Evolutionary conservation across 2,888 invertebrate genomes (phyloP).

Genomic region (Steinernema hermaphroditum): DNA sequence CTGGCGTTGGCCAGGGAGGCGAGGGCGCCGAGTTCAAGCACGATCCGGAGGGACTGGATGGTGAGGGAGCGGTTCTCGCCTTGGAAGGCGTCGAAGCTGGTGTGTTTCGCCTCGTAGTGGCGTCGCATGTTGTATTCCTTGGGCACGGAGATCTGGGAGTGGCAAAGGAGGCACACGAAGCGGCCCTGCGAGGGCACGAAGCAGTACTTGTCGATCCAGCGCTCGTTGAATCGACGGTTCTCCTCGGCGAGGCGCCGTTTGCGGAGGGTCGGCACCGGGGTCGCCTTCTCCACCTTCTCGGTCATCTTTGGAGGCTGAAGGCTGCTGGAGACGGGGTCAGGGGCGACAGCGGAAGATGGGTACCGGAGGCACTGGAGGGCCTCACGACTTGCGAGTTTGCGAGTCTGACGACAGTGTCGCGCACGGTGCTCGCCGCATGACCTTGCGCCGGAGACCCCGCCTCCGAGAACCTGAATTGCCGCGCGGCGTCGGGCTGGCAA

Average conservation of each 20-base stretch:
- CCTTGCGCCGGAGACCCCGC: slow-evolving; percentile 4
- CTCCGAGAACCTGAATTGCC: slow-evolving; percentile 22
- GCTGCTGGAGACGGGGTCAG: background rate
- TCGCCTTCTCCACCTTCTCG: slow-evolving; percentile 4
- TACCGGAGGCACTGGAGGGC: slow-evolving; percentile 10
- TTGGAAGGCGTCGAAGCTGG: slow-evolving; percentile 8
- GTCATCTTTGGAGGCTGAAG: background rate
- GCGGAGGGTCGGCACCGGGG: background rate
- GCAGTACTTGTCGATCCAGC: slow-evolving; percentile 28
- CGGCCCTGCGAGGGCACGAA: slow-evolving; percentile 21
- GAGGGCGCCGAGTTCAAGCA: background rate
- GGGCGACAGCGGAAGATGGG: background rate
- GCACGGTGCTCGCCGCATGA: slow-evolving; percentile 11
- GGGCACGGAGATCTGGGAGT: slow-evolving; percentile 22
- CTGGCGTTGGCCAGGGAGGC: background rate
- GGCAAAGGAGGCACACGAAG: slow-evolving; percentile 16
- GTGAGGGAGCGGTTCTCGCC: slow-evolving; percentile 16
- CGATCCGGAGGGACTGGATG: slow-evolving; percentile 18
- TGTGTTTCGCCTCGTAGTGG: slow-evolving; percentile 22
- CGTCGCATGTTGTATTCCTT: slow-evolving; percentile 18
- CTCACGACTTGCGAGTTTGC: background rate
- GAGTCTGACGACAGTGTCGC: background rate
- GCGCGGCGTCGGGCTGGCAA: slow-evolving; percentile 13
- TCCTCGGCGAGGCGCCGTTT: slow-evolving; percentile 10
- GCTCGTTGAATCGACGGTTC: slow-evolving; percentile 5